These are phyloP conservation scores for Chromis chromis DNA, from an alignment of 2,797 vertebrate species.

Conservation along the genomic window DNA sequence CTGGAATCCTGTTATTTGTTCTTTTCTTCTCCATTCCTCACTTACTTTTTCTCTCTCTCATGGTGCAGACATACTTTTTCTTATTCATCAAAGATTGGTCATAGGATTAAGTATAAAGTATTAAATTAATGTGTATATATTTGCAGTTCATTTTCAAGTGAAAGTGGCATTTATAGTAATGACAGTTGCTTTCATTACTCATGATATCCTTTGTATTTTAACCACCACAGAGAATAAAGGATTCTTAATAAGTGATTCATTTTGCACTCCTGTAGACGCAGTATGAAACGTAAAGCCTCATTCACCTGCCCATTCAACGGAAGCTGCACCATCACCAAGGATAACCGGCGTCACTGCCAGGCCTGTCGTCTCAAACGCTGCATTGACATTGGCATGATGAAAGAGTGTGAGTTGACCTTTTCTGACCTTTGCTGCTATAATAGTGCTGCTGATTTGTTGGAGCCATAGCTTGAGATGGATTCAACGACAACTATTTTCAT, in stretches of 20 bases:
- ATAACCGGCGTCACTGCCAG: slow-evolving; percentile 98
- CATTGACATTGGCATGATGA: slow-evolving; percentile 85
- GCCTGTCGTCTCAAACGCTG: slow-evolving; percentile 96
- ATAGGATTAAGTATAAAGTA: neutral
- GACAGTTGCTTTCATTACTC: no score
- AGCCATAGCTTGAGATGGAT: neutral
- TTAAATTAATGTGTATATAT: neutral
- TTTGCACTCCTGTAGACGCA: slow-evolving; percentile 85
- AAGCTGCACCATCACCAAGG: slow-evolving; percentile 96
- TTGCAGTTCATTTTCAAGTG: neutral
- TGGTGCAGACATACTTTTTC: neutral
- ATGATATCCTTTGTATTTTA: slow-evolving; percentile 63
- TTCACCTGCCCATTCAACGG: slow-evolving; percentile 96
- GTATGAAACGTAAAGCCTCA: slow-evolving; percentile 96
- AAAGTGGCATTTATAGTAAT: no score
- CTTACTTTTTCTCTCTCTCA: neutral
- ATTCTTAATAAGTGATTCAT: neutral
- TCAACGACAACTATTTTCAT: neutral
- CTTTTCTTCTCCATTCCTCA: neutral
- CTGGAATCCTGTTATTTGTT: neutral
- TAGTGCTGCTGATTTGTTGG: neutral
- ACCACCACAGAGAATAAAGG: slow-evolving; percentile 25
- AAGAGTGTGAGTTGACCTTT: slow-evolving; percentile 89
- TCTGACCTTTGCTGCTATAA: neutral
- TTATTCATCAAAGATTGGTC: neutral